Percentiles rank a stretch among this genome's conserved stretches.
Evolutionary conservation across 2,888 invertebrate species (phyloP).

Genomic region (Macrostomum cliftonense): DNA sequence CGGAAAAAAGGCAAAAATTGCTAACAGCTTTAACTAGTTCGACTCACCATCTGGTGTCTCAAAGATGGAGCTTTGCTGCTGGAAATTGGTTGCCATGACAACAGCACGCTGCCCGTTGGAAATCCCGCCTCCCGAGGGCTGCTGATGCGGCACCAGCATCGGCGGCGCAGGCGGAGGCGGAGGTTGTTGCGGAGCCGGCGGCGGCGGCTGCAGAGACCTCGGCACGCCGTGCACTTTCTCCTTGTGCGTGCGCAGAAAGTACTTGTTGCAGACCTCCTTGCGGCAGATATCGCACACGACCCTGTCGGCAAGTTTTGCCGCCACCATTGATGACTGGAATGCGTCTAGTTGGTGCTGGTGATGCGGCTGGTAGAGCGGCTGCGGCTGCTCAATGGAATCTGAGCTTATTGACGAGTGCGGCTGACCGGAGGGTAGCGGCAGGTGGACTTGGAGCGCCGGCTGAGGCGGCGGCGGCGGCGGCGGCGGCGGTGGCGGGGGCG

Average conservation of each 20-base stretch:
- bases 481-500: conserved; percentile 12
- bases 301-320: conserved; percentile 32
- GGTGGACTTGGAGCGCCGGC: no score
- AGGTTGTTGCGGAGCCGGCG: neutral
- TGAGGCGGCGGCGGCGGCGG: conserved; percentile 6
- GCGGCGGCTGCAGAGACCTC: conserved; percentile 9
- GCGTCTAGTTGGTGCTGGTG: conserved; percentile 23
- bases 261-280: conserved; percentile 91
- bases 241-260: conserved; percentile 86
- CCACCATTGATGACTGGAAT: conserved; percentile 24
- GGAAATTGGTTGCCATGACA: no score
- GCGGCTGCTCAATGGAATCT: conserved; percentile 13
- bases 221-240: conserved; percentile 83
- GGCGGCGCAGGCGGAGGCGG: conserved; percentile 1
- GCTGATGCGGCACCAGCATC: no score
- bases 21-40: no score
- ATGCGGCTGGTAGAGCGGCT: conserved; percentile 26
- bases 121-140: no score
- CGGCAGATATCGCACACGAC: conserved; percentile 53
- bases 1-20: no score
- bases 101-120: no score
- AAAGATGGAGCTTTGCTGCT: no score
- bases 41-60: no score
- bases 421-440: no score
- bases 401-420: neutral